Evolutionary conservation across 1,140 invertebrate genomes (phyloP).

Genomic region (Euwallacea fornicatus): DNA sequence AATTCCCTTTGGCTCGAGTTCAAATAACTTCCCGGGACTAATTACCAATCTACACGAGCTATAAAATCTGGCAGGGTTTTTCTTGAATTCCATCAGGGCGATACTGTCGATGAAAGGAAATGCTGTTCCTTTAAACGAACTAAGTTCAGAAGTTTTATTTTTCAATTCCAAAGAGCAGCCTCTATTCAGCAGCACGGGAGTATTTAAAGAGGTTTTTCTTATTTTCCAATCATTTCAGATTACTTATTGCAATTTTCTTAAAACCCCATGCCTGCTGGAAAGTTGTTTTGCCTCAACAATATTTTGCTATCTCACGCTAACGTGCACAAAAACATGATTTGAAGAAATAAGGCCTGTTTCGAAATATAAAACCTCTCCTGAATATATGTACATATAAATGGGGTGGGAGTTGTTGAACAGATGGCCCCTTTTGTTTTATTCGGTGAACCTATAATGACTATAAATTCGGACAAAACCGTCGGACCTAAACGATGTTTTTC

Average conservation of each 20-base stretch:
- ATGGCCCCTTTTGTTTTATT: too few species aligned
- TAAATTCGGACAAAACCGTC: background rate
- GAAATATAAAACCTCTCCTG: too few species aligned
- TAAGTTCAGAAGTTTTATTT: constrained; percentile 3
- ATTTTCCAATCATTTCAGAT: constrained; percentile 14
- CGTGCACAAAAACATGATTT: too few species aligned
- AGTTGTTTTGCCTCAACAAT: too few species aligned
- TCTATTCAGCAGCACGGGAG: background rate
- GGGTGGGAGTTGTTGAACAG: too few species aligned
- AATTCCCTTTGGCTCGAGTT: background rate
- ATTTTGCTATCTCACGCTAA: too few species aligned
- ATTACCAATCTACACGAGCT: background rate
- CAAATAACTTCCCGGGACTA: background rate
- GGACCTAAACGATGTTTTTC: background rate
- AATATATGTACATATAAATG: too few species aligned
- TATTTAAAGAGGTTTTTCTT: constrained; percentile 7
- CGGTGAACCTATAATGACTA: too few species aligned
- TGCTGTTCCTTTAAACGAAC: background rate
- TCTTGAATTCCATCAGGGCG: background rate
- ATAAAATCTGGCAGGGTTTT: too few species aligned
- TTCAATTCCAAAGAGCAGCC: background rate
- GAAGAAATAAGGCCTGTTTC: too few species aligned
- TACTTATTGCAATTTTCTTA: constrained; percentile 15
- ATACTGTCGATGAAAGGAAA: background rate
- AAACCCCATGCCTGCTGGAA: background rate